Percentiles rank a stretch among this genome's conserved stretches.
phyloP scores from a whole-genome alignment of 2,113 vertebrate species.

The Psammodynastes pulverulentus region DNA sequence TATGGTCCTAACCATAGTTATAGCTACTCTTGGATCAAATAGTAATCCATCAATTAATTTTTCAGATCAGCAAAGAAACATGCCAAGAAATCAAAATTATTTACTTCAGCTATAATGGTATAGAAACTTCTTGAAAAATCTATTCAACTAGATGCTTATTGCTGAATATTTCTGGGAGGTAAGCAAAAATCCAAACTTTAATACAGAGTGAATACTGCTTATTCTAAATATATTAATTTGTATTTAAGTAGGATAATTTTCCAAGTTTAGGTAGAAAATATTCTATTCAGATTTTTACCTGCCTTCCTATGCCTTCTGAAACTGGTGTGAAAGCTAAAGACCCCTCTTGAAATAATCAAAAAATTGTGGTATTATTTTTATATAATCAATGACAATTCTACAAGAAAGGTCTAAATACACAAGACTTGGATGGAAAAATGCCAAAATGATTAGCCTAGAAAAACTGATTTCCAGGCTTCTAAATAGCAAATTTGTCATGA shows the following conservation, averaged over 20 bases:
- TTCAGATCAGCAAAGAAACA: slow-evolving; percentile 1
- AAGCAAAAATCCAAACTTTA: background rate
- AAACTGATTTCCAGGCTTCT: background rate
- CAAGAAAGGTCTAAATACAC: background rate
- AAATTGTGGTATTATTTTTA: background rate
- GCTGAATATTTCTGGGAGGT: background rate
- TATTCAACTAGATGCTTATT: background rate
- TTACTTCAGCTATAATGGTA: background rate
- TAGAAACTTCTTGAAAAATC: background rate
- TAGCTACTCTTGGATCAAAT: background rate
- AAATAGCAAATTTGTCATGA: background rate
- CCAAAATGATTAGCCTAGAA: background rate
- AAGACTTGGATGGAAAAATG: background rate
- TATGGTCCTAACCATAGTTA: accelerated
- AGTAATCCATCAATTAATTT: accelerated
- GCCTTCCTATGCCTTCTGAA: background rate
- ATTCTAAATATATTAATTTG: background rate
- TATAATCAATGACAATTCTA: background rate
- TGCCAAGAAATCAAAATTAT: slow-evolving; percentile 6
- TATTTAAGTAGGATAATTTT: background rate
- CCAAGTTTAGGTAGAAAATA: background rate
- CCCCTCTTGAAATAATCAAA: background rate
- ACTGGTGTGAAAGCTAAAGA: background rate
- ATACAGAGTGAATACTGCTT: background rate
- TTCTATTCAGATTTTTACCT: background rate